These are phyloP conservation scores for Myodes glareolus DNA, from an alignment of 2,113 vertebrate species.

Conservation along the genomic window DNA sequence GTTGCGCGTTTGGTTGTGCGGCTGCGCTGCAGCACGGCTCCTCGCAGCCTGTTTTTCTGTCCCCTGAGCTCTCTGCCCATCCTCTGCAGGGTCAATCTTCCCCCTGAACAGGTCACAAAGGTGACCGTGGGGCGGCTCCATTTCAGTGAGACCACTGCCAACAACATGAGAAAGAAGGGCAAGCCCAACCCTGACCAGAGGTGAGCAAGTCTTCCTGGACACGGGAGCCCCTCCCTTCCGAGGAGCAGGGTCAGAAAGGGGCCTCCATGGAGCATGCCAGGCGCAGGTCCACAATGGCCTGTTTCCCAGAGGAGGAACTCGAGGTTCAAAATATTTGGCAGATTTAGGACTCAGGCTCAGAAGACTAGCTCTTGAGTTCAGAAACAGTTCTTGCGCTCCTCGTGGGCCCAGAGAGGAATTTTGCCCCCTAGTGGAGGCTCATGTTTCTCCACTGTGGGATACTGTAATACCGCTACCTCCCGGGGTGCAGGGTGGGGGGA, in stretches of 20 bases:
- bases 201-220: conserved; percentile 76
- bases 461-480: no score
- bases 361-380: background rate
- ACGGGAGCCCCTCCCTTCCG: fast-evolving
- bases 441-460: background rate
- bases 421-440: conserved; percentile 67
- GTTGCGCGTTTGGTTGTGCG: background rate
- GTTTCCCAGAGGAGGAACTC: background rate
- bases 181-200: conserved; percentile 99
- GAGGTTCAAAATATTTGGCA: background rate
- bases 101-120: conserved; percentile 98
- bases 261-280: fast-evolving
- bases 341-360: background rate
- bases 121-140: conserved; percentile 97
- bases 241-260: background rate
- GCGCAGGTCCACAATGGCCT: background rate
- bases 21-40: background rate
- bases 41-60: no score
- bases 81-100: conserved; percentile 91
- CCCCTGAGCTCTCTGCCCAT: conserved; percentile 2
- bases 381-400: background rate
- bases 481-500: background rate
- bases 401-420: background rate
- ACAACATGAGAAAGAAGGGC: conserved; percentile 99
- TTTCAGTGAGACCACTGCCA: conserved; percentile 98